Evolutionary conservation across 64 coral and sea anemone genomes (phyloP), one percentile per base, ranked within the genome.

Genomic region (Trachythela sp.): DNA sequence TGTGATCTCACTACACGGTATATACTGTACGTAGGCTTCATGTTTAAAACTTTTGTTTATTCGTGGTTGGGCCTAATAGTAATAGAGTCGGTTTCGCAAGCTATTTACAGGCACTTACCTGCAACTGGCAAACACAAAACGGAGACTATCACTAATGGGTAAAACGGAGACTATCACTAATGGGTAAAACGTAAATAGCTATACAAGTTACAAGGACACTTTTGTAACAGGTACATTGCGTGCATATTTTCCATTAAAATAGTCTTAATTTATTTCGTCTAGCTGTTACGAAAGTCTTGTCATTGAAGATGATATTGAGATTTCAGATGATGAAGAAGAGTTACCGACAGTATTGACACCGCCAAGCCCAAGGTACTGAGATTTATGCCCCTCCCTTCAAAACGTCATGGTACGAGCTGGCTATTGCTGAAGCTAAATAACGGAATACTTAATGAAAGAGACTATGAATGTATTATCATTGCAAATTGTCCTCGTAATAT

Each of bases 281-380:
- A 39, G 37, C 8, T 37, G 75, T 80, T 80, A 80, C 20, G 75
- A 80, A 80, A 39, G 30, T 80, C 75, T 39, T 37, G 31, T 80
- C 8, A 30, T 37, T 13, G 75, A 35, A 80, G 75, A 80, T 39
- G 75, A 39, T 37, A 80, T 80, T 80, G 75, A 80, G 75, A 80
- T 35, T 29, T 35, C 31, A 35, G 13, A 3, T 39, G 9, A 80
- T 8, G 75, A 80, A 80, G 75, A 35, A 80, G 75, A 80, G 75
- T 39, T 80, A 30, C 75, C 4, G 34, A 80, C 31, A 80, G 37
- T 80, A 37, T 80, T 39, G 20, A 80, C 37, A 80, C 75, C 9
- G 75, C 9, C 33, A 2, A 27, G 68, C 1, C 26, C 13, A 64
- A 64, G 10, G 7, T 29, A 80, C 13, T 20, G 26, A 15, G 3